These are phyloP conservation scores for Hoplodrina blanda DNA, from an alignment of 2,888 invertebrate genomes.

Conservation along the genomic window DNA sequence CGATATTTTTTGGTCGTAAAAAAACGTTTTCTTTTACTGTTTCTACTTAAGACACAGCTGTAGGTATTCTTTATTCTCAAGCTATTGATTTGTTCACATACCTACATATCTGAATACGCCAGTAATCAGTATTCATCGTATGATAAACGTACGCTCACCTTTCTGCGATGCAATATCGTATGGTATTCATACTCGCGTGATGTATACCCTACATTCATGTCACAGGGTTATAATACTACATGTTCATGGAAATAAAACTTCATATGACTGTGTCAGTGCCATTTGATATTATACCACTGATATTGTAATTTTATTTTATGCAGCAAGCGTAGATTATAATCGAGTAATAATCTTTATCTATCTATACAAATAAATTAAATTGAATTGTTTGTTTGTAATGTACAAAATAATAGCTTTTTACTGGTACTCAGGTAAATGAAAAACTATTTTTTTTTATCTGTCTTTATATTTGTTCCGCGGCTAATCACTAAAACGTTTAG, in stretches of 20 bases:
- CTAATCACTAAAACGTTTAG: too few species aligned
- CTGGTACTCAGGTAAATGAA: too few species aligned
- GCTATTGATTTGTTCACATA: background rate
- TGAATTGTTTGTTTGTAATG: too few species aligned
- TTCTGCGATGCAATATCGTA: slow-evolving; percentile 24
- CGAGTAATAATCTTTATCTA: too few species aligned
- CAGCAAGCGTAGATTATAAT: too few species aligned
- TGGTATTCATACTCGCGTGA: slow-evolving; percentile 7
- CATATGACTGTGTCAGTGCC: background rate
- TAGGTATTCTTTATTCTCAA: background rate
- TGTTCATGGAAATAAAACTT: background rate
- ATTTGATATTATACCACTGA: background rate
- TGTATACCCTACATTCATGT: slow-evolving; percentile 5
- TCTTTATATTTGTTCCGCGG: too few species aligned
- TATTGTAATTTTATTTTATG: background rate
- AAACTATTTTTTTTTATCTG: too few species aligned
- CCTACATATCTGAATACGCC: background rate
- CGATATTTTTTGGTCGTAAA: too few species aligned
- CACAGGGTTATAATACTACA: background rate
- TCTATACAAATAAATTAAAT: too few species aligned
- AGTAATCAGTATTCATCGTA: slow-evolving; percentile 25
- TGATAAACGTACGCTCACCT: slow-evolving; percentile 6
- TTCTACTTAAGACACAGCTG: too few species aligned
- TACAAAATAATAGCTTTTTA: too few species aligned
- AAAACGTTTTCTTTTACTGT: too few species aligned